Conservation (phyloP, 2,888 invertebrate genomes). For the Zeuzera pyrina region DNA sequence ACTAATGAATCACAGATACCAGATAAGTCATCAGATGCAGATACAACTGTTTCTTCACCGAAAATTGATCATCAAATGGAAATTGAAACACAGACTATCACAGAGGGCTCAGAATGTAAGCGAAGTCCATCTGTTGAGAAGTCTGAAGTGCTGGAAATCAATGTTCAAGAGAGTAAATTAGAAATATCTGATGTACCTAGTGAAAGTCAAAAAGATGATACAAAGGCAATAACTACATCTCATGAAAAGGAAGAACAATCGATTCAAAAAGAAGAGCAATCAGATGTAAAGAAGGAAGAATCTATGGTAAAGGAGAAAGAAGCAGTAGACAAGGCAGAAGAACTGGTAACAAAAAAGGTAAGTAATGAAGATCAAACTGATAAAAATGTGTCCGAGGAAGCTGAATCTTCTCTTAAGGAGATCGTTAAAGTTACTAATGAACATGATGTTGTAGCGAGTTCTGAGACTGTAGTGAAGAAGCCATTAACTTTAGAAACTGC, state of each 20-base stretch:
- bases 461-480: slow-evolving; percentile 21
- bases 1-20: neutral
- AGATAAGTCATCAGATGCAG: slow-evolving; percentile 28
- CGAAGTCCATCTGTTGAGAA: slow-evolving; percentile 43
- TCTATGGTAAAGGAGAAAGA: slow-evolving; percentile 25
- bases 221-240: neutral
- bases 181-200: slow-evolving; percentile 1
- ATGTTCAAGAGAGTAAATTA: slow-evolving; percentile 43
- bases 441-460: slow-evolving; percentile 57
- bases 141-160: slow-evolving; percentile 51
- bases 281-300: slow-evolving; percentile 17
- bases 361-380: slow-evolving; percentile 50
- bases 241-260: slow-evolving; percentile 29
- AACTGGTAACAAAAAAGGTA: too few relatives aligned
- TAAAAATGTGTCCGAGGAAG: slow-evolving; percentile 31
- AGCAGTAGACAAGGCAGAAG: slow-evolving; percentile 14
- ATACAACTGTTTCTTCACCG: slow-evolving; percentile 36
- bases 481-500: slow-evolving; percentile 24
- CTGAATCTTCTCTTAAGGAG: slow-evolving; percentile 30
- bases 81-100: slow-evolving; percentile 12
- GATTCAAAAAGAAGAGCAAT: slow-evolving; percentile 18
- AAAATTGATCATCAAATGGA: slow-evolving; percentile 8
- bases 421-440: slow-evolving; percentile 40
- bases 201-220: slow-evolving; percentile 4
- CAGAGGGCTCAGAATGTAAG: slow-evolving; percentile 21